Percentiles rank a stretch among this genome's conserved stretches.
Conservation (phyloP, 2,113 vertebrate species). For the Mungos mungo region DNA sequence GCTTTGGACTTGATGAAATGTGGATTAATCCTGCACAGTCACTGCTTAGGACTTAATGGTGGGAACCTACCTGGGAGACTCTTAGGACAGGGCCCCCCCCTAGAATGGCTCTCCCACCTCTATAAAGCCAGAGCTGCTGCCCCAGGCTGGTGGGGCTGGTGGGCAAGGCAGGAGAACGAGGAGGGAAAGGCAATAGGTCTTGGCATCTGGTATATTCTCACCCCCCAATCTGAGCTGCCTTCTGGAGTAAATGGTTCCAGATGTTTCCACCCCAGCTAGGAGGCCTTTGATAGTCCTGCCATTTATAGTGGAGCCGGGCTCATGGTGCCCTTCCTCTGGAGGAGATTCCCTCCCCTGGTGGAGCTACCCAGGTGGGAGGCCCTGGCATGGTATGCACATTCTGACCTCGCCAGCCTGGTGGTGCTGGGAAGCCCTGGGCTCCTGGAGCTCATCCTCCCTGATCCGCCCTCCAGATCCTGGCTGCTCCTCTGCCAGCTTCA, state of each 20-base stretch:
- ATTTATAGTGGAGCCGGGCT: not conserved
- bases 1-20: not conserved
- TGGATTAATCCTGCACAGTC: not conserved
- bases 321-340: not conserved
- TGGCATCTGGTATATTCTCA: not conserved
- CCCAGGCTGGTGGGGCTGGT: not conserved
- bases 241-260: not conserved
- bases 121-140: not conserved
- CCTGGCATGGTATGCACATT: too few species aligned
- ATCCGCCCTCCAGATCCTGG: not conserved
- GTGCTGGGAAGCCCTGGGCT: not conserved
- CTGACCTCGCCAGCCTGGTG: not conserved
- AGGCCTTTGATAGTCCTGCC: not conserved
- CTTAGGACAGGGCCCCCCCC: not conserved
- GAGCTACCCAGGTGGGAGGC: not conserved
- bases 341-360: not conserved
- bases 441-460: not conserved
- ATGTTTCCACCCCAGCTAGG: not conserved
- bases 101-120: not conserved
- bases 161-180: not conserved
- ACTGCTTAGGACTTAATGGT: not conserved
- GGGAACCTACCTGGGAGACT: not conserved
- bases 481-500: not conserved
- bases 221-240: not conserved
- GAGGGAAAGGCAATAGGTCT: not conserved